A percentile compares a stretch with the other conserved stretches of the same genome.
These are phyloP conservation scores for Synanthedon formicaeformis DNA, from an alignment of 2,888 invertebrate genomes.

Conservation along the genomic window DNA sequence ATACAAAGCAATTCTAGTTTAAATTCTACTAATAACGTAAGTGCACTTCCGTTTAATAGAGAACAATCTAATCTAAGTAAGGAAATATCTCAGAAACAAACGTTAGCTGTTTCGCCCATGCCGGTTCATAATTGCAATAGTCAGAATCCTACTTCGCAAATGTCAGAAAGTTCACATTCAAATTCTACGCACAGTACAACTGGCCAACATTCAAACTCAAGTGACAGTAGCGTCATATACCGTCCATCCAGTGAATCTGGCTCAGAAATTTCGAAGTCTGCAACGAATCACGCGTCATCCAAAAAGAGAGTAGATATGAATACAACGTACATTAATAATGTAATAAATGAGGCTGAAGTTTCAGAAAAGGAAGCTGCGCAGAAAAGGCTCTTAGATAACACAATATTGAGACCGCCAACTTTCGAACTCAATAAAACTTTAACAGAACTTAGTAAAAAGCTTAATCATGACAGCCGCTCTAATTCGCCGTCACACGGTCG, in stretches of 20 bases:
- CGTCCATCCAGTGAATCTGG: constrained; percentile 80
- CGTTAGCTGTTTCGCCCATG: constrained; percentile 81
- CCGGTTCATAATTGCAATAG: constrained; percentile 60
- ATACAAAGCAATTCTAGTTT: constrained; percentile 71
- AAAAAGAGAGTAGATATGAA: constrained; percentile 69
- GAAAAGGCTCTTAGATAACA: constrained; percentile 35
- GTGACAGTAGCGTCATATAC: constrained; percentile 80
- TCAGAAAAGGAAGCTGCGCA: constrained; percentile 61
- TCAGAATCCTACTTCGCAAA: constrained; percentile 55
- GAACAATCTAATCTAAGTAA: constrained; percentile 66
- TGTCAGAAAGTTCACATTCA: constrained; percentile 77
- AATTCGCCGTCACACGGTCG: constrained; percentile 65
- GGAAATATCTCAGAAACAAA: constrained; percentile 63
- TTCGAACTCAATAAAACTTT: constrained; percentile 47
- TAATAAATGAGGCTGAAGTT: constrained; percentile 66
- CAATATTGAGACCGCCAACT: constrained; percentile 27
- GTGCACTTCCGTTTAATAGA: constrained; percentile 58
- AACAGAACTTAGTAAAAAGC: constrained; percentile 38
- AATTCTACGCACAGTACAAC: constrained; percentile 73
- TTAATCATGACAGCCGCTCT: constrained; percentile 48
- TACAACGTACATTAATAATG: constrained; percentile 60
- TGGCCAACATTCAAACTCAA: constrained; percentile 77
- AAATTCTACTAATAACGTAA: constrained; percentile 64
- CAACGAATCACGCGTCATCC: constrained; percentile 43
- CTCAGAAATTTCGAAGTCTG: constrained; percentile 69